Base-by-base conservation (phyloP, 35 echinoderm and acorn worm species). In the Holothuria glaberrima region DNA sequence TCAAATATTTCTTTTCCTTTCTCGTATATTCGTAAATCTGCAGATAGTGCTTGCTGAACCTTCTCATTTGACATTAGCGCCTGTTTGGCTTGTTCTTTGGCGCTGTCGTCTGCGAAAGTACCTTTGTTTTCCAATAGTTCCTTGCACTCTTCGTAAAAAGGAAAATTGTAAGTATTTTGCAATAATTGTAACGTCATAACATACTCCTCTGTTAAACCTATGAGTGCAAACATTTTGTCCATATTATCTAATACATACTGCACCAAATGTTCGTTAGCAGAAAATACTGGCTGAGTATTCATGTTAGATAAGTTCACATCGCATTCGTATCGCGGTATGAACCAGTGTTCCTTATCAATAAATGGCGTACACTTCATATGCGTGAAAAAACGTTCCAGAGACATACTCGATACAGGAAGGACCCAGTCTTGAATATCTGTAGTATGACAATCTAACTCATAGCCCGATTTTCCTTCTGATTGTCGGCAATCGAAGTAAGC, bases 1-100 rank as follows among this genome's bases (percentile, higher is more conserved):
- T 84, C 80, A 38, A 84, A 84, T 61, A 84, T 58, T 84, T 84
- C 80, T 61, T 84, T 84, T 30, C 46, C 80, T 63, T 84, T 84
- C 20, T 84, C 80, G 32, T 84, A 84, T 30, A 84, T 59, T 57
- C 80, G 61, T 61, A 84, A 35, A 63, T 84, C 80, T 30, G 80
- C 80, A 9, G 80, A 84, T 32, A 84, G 32, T 28, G 80, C 80
- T 61, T 84, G 80, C 21, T 84, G 80, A 58, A 84, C 80, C 28
- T 84, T 32, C 31, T 22, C 20, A n/a, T 61, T 84, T 29, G 54
- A 59, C 80, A 84, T 84, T 18, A 84, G 57, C 20, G 52, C 58
- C 59, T 84, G 80, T 84, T 84, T 84, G 4, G 80, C 80, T 36
- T 84, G 80, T 84, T 84, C 80, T 63, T 61, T 84, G 21, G 56